These are phyloP conservation scores for Typhlichthys eigenmanni DNA, from an alignment of 2,797 vertebrate species.

Conservation along the genomic window DNA sequence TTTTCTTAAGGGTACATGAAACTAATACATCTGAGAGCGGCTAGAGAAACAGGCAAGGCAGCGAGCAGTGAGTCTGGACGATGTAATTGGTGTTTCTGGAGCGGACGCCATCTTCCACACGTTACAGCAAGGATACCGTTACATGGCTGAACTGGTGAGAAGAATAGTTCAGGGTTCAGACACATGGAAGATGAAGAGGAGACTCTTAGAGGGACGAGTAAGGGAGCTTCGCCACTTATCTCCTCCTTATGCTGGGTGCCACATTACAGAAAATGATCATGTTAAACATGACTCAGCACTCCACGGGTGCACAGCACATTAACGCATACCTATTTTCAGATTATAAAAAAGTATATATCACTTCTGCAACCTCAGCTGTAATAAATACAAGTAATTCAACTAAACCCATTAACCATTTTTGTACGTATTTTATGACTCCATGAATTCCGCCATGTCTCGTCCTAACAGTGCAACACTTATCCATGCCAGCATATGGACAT, in stretches of 20 bases:
- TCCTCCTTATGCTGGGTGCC: not conserved
- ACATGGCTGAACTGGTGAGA: conserved; percentile 33
- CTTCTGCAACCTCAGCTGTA: not conserved
- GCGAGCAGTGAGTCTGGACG: conserved; percentile 51
- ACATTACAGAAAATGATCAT: not conserved
- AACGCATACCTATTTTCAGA: not conserved
- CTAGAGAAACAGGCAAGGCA: conserved; percentile 50
- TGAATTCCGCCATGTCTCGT: conserved; percentile 12
- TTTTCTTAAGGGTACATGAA: conserved; percentile 86
- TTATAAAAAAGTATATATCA: not conserved
- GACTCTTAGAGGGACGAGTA: conserved; percentile 13
- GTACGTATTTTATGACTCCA: conserved; percentile 31
- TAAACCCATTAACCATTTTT: conserved; percentile 10
- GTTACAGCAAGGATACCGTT: conserved; percentile 61
- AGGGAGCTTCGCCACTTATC: conserved; percentile 10
- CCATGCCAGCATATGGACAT: conserved; percentile 77
- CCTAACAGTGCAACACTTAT: conserved; percentile 51
- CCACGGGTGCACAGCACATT: not conserved
- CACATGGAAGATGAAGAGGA: not conserved
- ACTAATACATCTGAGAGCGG: conserved; percentile 86
- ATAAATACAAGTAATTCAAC: conserved; percentile 18
- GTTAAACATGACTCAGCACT: not conserved
- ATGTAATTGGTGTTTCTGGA: conserved; percentile 69
- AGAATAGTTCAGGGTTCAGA: not conserved
- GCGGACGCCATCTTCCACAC: conserved; percentile 49